Evolutionary conservation across 2,797 vertebrate genomes (phyloP).

Genomic region (Nasua narica): DNA sequence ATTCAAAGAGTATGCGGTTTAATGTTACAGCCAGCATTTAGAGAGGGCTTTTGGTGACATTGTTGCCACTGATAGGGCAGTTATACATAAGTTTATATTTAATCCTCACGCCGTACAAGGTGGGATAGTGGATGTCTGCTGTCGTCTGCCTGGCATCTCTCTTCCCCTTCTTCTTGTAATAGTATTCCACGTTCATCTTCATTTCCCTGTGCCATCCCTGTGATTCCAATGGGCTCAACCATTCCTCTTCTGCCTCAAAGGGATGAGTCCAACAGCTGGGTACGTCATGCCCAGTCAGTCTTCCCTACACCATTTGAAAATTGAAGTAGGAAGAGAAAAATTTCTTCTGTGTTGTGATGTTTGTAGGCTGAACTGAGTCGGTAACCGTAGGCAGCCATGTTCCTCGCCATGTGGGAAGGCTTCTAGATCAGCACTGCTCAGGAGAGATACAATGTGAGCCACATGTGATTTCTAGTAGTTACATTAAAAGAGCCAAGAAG

Average conservation of each 20-base stretch:
- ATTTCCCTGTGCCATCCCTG: neutral
- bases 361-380: neutral
- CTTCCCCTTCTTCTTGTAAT: neutral
- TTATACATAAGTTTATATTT: neutral
- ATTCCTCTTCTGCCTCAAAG: neutral
- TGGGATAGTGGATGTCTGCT: neutral
- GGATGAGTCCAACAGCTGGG: neutral
- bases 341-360: neutral
- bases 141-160: neutral
- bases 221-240: neutral
- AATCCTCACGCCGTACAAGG: neutral
- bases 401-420: neutral
- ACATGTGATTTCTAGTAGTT: neutral
- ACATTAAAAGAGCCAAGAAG: neutral
- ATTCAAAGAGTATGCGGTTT: neutral
- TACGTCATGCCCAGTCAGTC: neutral
- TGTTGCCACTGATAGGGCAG: neutral
- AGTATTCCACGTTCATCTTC: neutral
- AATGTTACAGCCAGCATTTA: neutral
- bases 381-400: neutral
- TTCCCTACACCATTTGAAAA: slow-evolving; percentile 11
- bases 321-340: neutral
- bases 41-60: neutral
- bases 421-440: neutral
- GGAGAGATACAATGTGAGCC: neutral